A percentile compares a stretch with the other conserved stretches of the same genome.
Evolutionary conservation across 2,797 vertebrate genomes (phyloP).

Genomic region (Melanotaenia trifasciata): DNA sequence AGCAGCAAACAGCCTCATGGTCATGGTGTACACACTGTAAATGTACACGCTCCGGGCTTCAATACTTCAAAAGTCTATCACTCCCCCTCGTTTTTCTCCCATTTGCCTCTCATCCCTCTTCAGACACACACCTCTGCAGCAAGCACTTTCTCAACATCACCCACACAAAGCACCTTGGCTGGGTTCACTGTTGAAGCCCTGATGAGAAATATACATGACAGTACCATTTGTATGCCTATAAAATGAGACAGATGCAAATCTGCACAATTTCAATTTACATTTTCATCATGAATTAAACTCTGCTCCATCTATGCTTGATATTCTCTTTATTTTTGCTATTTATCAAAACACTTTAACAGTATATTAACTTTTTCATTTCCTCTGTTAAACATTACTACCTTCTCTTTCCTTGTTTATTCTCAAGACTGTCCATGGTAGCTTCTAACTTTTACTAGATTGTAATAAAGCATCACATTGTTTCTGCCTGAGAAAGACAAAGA

Average conservation of each 20-base stretch:
- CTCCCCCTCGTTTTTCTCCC: slow-evolving; percentile 6
- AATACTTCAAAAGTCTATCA: slow-evolving; percentile 37
- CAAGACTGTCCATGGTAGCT: neutral
- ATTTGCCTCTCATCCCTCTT: slow-evolving; percentile 37
- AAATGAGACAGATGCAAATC: slow-evolving; percentile 22
- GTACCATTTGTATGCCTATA: slow-evolving; percentile 20
- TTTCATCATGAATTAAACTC: slow-evolving; percentile 4
- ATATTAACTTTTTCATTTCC: slow-evolving; percentile 4
- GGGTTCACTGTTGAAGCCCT: slow-evolving; percentile 27
- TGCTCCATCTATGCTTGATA: slow-evolving; percentile 4
- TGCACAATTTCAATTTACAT: slow-evolving; percentile 7
- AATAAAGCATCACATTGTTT: slow-evolving; percentile 9
- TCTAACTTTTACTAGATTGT: neutral
- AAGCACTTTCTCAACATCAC: slow-evolving; percentile 47
- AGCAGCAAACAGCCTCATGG: slow-evolving; percentile 26
- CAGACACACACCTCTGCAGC: slow-evolving; percentile 60
- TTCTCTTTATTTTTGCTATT: neutral
- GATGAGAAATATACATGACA: slow-evolving; percentile 7
- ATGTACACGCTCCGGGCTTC: slow-evolving; percentile 31
- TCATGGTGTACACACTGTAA: slow-evolving; percentile 8
- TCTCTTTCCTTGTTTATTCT: neutral
- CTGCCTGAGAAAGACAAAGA: neutral
- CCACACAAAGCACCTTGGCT: slow-evolving; percentile 54
- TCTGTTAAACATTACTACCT: neutral
- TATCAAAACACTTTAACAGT: slow-evolving; percentile 14